phyloP scores from a whole-genome alignment of 1,140 invertebrate genomes.

The Paracyclopina nana region DNA sequence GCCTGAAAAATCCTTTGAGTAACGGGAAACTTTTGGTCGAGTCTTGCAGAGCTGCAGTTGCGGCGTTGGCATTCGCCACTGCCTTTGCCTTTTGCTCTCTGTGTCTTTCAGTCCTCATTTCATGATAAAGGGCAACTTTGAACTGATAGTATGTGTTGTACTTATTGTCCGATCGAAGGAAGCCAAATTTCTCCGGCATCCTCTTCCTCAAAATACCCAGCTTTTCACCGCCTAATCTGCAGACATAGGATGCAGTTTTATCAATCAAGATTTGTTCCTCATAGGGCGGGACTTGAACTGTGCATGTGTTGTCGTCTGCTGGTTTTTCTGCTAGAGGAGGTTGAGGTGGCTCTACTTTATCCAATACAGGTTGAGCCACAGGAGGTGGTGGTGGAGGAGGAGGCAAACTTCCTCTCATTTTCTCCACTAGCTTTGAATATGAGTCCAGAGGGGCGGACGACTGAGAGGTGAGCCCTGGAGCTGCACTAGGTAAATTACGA shows the following conservation, averaged over 20 bases:
- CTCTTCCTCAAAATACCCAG: conserved; percentile 3
- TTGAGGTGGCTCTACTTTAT: background rate
- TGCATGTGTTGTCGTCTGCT: too few species aligned
- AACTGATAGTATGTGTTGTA: conserved; percentile 3
- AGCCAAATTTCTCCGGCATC: conserved; percentile 1
- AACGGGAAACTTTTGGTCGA: background rate
- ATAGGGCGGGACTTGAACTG: background rate
- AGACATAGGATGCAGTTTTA: conserved; percentile 3
- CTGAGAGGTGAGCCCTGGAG: background rate
- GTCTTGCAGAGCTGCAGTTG: background rate
- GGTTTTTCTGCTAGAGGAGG: background rate
- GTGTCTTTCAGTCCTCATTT: background rate
- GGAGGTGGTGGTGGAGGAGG: background rate
- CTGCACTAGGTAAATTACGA: background rate
- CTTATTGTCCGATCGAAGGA: background rate
- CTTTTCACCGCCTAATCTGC: background rate
- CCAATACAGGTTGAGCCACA: background rate
- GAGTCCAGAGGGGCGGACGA: background rate
- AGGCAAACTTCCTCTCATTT: background rate
- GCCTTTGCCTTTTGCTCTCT: background rate
- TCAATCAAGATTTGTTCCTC: background rate
- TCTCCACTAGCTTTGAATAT: conserved; percentile 5
- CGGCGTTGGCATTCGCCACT: background rate
- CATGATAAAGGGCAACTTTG: conserved; percentile 5
- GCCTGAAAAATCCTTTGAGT: background rate